phyloP scores from a whole-genome alignment of 2,888 invertebrate species.

The Ophioninae sp. region DNA sequence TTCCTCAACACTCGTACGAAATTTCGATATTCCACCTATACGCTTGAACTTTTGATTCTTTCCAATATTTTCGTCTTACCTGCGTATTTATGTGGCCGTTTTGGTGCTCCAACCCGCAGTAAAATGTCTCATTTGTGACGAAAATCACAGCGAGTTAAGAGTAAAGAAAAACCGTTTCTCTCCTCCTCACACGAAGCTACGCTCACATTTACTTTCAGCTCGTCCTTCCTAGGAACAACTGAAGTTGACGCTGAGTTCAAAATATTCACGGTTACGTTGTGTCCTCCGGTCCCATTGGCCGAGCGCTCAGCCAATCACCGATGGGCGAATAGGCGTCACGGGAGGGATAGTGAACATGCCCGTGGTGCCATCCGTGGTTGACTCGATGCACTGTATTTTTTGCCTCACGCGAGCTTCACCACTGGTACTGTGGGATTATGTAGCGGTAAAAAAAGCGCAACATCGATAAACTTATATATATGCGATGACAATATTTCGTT shows the following conservation, averaged over 20 bases:
- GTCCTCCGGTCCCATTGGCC: conserved; percentile 70
- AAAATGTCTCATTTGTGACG: conserved; percentile 35
- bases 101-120: conserved; percentile 44
- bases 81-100: conserved; percentile 48
- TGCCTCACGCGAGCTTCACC: not conserved
- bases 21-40: not conserved
- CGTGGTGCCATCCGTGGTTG: not conserved
- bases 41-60: not conserved
- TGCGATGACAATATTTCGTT: not conserved
- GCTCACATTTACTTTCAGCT: conserved; percentile 64
- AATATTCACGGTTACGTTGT: conserved; percentile 74
- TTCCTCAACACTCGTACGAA: not conserved
- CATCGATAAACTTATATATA: not conserved
- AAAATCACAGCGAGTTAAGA: conserved; percentile 26
- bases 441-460: not conserved
- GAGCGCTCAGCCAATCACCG: not conserved
- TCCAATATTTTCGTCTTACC: conserved; percentile 28
- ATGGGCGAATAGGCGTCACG: not conserved
- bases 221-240: conserved; percentile 70
- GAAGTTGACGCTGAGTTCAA: conserved; percentile 74
- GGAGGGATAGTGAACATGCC: not conserved
- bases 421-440: too few species aligned
- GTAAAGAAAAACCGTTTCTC: conserved; percentile 25
- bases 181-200: conserved; percentile 51
- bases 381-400: not conserved